Conservation (phyloP, 2,888 invertebrate species). For the Metopia argyrocephala region DNA sequence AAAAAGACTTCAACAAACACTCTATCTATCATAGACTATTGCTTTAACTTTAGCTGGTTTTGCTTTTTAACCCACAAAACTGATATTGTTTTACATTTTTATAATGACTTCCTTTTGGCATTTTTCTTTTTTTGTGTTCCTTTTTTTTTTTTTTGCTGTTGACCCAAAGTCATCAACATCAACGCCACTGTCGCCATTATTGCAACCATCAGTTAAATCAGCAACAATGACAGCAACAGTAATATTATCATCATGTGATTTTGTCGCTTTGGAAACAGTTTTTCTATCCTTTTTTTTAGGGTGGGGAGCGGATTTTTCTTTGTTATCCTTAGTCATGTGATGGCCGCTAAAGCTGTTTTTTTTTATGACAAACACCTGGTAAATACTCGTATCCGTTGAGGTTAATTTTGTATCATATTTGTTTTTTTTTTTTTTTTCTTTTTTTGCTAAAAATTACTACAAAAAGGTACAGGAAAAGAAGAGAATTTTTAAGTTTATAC, state of each 20-base stretch:
- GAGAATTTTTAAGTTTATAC: constrained; percentile 25
- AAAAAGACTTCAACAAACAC: neutral
- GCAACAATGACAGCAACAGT: neutral
- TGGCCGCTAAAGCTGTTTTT: neutral
- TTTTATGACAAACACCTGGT: constrained; percentile 31
- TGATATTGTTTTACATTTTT: constrained; percentile 45
- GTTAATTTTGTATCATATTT: constrained; percentile 26
- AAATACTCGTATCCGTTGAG: constrained; percentile 43
- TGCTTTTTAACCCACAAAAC: neutral
- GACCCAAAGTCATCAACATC: constrained; percentile 52
- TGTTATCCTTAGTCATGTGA: constrained; percentile 9
- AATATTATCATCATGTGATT: constrained; percentile 19
- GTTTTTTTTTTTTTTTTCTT: constrained; percentile 1
- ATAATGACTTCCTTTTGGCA: constrained; percentile 62
- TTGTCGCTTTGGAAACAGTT: constrained; percentile 1
- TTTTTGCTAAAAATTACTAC: neutral
- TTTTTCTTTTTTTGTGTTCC: too few species aligned
- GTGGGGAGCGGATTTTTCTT: neutral
- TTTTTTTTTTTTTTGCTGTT: too few species aligned
- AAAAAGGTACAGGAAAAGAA: neutral
- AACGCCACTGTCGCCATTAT: constrained; percentile 27
- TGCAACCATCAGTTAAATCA: constrained; percentile 1
- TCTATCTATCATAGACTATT: constrained; percentile 8
- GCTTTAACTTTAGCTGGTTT: neutral
- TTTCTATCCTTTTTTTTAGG: neutral